Conservation (phyloP, 2,888 invertebrate species). For the Pristionchus mayeri region DNA sequence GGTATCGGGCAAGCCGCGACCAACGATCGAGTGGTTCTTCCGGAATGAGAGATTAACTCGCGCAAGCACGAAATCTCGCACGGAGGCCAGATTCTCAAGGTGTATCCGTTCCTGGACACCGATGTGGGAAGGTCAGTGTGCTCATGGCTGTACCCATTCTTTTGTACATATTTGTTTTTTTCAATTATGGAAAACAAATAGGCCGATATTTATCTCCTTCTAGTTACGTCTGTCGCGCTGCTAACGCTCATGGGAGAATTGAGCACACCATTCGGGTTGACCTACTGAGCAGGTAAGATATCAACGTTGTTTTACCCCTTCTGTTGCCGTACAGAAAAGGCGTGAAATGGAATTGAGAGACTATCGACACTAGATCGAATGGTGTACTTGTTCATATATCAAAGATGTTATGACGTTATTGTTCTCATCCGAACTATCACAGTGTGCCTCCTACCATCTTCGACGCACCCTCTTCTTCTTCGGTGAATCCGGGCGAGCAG, state of each 20-base stretch:
- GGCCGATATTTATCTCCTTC: conserved; percentile 12
- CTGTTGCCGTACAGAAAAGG: neutral
- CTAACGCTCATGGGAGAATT: conserved; percentile 70
- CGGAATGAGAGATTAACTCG: too few relatives aligned
- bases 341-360: neutral
- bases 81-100: conserved; percentile 61
- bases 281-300: conserved; percentile 54
- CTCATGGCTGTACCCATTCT: too few relatives aligned
- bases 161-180: too few relatives aligned
- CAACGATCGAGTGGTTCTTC: conserved; percentile 48
- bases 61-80: conserved; percentile 64
- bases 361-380: too few relatives aligned
- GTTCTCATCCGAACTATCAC: too few relatives aligned
- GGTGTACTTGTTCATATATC: too few relatives aligned
- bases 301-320: neutral
- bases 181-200: too few relatives aligned
- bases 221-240: conserved; percentile 76
- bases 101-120: conserved; percentile 72
- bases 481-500: conserved; percentile 72
- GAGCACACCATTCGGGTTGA: conserved; percentile 58
- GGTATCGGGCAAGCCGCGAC: conserved; percentile 23
- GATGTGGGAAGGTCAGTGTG: conserved; percentile 68
- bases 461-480: neutral
- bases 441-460: conserved; percentile 37
- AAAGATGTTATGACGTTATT: too few relatives aligned